phyloP scores from a whole-genome alignment of 2,888 invertebrate genomes.

The Habrosyne pyritoides region DNA sequence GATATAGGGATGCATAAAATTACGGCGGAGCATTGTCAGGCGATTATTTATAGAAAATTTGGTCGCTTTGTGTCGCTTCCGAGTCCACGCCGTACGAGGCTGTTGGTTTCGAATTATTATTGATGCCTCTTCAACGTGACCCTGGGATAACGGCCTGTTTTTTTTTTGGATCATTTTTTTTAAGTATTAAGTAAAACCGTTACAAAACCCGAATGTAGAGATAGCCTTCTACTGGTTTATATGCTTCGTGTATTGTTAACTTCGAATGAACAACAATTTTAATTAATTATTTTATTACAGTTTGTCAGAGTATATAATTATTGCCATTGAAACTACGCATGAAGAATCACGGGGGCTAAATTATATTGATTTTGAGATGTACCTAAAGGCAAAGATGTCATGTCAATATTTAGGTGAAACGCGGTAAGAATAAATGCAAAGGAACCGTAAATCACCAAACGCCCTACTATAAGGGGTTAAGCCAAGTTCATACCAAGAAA shows the following conservation, averaged over 20 bases:
- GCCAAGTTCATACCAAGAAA: too few relatives aligned
- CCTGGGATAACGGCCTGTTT: conserved; percentile 55
- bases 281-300: too few relatives aligned
- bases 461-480: too few relatives aligned
- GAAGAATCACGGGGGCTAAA: too few relatives aligned
- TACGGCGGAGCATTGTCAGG: conserved; percentile 74
- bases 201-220: conserved; percentile 24
- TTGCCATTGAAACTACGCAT: too few relatives aligned
- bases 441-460: too few relatives aligned
- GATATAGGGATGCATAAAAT: conserved; percentile 80
- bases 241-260: not conserved
- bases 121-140: conserved; percentile 53
- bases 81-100: conserved; percentile 55
- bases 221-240: not conserved
- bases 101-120: conserved; percentile 61
- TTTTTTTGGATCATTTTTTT: conserved; percentile 33
- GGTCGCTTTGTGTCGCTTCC: conserved; percentile 75
- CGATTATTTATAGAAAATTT: conserved; percentile 83
- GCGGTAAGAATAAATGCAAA: too few relatives aligned
- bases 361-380: too few relatives aligned
- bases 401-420: too few relatives aligned
- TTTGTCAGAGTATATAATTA: too few relatives aligned
- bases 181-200: conserved; percentile 52
- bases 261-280: too few relatives aligned
- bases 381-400: too few relatives aligned